Evolutionary conservation across 2,113 vertebrate genomes (phyloP).

Genomic region (Paradoxurus hermaphroditus): DNA sequence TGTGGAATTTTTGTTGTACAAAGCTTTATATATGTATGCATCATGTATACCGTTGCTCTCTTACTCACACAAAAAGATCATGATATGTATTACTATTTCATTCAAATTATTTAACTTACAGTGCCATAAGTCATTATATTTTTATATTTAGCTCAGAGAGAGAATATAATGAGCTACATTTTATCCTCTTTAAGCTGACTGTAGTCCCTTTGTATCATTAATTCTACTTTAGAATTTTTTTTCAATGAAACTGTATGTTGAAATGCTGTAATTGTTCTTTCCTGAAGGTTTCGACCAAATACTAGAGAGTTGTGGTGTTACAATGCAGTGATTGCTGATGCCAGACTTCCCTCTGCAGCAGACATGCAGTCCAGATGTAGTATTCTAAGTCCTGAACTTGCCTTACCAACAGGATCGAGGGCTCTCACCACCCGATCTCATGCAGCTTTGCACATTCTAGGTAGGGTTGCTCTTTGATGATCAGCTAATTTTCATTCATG

Average conservation of each 20-base stretch:
- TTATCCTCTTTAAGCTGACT: background rate
- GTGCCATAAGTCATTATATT: background rate
- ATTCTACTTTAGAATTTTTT: background rate
- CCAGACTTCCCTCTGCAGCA: constrained; percentile 91
- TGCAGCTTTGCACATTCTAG: constrained; percentile 96
- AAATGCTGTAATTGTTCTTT: constrained; percentile 44
- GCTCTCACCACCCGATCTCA: constrained; percentile 97
- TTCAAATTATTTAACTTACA: background rate
- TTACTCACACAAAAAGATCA: background rate
- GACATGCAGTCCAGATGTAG: constrained; percentile 95
- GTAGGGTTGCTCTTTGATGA: constrained; percentile 61
- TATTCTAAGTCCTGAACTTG: constrained; percentile 96
- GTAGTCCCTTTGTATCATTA: background rate
- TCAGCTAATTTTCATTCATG: background rate
- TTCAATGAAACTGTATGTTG: background rate
- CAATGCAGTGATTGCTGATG: constrained; percentile 97
- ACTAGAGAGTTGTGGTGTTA: constrained; percentile 96
- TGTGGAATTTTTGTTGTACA: background rate
- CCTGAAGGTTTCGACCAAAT: constrained; percentile 90
- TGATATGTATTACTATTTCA: background rate
- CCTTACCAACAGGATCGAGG: constrained; percentile 93
- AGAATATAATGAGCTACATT: background rate
- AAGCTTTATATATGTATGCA: background rate
- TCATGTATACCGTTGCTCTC: background rate
- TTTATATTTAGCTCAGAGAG: background rate